Evolutionary conservation across 2,888 invertebrate genomes (phyloP).

Genomic region (Thumatha senex): DNA sequence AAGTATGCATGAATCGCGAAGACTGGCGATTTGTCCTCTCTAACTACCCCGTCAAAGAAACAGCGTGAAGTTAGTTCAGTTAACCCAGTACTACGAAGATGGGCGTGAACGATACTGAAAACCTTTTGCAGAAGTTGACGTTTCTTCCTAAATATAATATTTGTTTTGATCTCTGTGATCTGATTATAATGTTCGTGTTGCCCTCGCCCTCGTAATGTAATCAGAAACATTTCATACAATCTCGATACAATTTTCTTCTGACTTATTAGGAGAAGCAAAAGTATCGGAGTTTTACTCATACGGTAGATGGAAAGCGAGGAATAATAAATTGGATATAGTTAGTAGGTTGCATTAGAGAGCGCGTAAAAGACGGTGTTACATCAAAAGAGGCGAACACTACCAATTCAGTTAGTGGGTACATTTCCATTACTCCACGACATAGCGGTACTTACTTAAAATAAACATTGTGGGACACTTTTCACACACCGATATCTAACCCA

Average conservation of each 20-base stretch:
- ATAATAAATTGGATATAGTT: constrained; percentile 36
- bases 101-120: not conserved
- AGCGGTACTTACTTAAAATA: no score
- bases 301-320: constrained; percentile 12
- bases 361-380: constrained; percentile 54
- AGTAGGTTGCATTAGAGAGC: constrained; percentile 37
- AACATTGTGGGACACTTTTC: no score
- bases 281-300: constrained; percentile 3
- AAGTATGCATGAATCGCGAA: no score
- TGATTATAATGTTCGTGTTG: not conserved
- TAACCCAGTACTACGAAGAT: not conserved
- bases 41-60: no score
- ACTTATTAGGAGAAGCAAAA: not conserved
- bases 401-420: constrained; percentile 58
- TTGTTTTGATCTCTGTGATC: not conserved
- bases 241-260: not conserved
- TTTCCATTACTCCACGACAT: constrained; percentile 40
- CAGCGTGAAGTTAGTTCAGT: no score
- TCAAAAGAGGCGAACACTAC: constrained; percentile 60
- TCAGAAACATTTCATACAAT: constrained; percentile 3
- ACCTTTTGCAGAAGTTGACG: not conserved
- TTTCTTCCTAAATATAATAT: not conserved
- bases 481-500: no score
- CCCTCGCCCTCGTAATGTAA: not conserved
- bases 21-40: no score